Percentiles rank a stretch among this genome's conserved stretches.
phyloP scores from a whole-genome alignment of 2,888 invertebrate genomes.

The Cataglyphis altisquamis region DNA sequence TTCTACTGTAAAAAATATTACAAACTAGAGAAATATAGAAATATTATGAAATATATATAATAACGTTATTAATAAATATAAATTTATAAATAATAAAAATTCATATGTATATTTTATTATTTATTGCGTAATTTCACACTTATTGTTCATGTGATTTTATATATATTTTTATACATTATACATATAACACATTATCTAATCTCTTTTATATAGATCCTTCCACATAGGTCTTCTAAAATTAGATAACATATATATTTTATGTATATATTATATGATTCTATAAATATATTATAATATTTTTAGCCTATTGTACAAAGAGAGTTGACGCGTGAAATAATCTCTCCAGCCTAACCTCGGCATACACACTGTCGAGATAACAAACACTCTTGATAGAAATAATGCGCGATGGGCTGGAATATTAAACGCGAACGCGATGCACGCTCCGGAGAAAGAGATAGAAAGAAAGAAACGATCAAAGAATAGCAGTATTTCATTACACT shows the following conservation, averaged over 20 bases:
- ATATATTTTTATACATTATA: neutral
- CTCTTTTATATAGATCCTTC: neutral
- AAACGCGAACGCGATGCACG: slow-evolving; percentile 23
- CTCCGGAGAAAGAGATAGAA: neutral
- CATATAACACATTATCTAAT: neutral
- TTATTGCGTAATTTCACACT: neutral
- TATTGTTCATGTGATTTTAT: neutral
- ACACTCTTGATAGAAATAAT: slow-evolving; percentile 44
- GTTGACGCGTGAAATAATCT: slow-evolving; percentile 39
- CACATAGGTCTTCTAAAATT: neutral
- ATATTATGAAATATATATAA: too few species aligned
- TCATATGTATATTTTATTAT: too few species aligned
- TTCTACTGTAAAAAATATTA: neutral
- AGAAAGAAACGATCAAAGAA: slow-evolving; percentile 38
- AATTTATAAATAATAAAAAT: neutral
- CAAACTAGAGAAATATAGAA: neutral
- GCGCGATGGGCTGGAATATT: slow-evolving; percentile 48
- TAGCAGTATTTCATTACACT: slow-evolving; percentile 28
- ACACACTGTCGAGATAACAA: slow-evolving; percentile 34
- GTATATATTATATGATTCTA: neutral
- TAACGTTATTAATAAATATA: neutral
- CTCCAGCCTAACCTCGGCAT: slow-evolving; percentile 9
- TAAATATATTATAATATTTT: neutral
- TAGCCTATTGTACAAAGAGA: neutral
- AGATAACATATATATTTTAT: neutral